Percentiles rank a stretch among this genome's conserved stretches.
These are phyloP conservation scores for Erebia ligea DNA, from an alignment of 2,888 invertebrate species.

Conservation along the genomic window DNA sequence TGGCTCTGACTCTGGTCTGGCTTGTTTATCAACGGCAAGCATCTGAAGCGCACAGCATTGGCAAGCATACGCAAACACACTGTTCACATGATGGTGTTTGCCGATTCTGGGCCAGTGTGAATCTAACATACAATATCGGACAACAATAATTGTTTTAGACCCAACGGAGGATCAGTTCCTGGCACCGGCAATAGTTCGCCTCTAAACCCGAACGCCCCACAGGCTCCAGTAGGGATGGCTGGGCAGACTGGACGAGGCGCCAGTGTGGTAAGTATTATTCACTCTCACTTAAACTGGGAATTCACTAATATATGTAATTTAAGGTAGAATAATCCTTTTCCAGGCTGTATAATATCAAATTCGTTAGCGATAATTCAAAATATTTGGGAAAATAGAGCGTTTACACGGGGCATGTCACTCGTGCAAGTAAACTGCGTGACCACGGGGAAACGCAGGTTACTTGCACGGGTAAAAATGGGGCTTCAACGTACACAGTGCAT, in stretches of 20 bases:
- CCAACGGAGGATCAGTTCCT: conserved; percentile 68
- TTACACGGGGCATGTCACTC: not conserved
- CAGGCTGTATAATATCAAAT: not conserved
- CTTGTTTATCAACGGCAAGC: too few relatives aligned
- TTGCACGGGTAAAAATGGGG: too few relatives aligned
- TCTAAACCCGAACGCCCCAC: conserved; percentile 86
- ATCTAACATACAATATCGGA: too few relatives aligned
- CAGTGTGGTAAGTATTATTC: conserved; percentile 86
- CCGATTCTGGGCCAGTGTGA: too few relatives aligned
- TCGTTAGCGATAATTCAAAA: conserved; percentile 9
- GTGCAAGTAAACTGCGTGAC: not conserved
- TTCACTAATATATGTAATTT: not conserved
- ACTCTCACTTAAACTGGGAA: not conserved
- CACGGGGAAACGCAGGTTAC: too few relatives aligned
- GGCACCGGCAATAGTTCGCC: conserved; percentile 78
- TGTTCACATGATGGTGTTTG: too few relatives aligned
- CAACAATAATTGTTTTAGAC: conserved; percentile 48
- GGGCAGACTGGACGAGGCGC: conserved; percentile 94
- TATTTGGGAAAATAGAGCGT: not conserved
- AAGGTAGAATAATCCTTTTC: not conserved
- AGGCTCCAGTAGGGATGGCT: conserved; percentile 86
- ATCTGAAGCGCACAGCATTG: too few relatives aligned
- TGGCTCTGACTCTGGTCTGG: too few relatives aligned
- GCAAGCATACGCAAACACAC: too few relatives aligned
- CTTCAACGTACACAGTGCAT: too few relatives aligned